These are phyloP conservation scores for Charina bottae DNA, from an alignment of 2,113 vertebrate species.

Conservation along the genomic window DNA sequence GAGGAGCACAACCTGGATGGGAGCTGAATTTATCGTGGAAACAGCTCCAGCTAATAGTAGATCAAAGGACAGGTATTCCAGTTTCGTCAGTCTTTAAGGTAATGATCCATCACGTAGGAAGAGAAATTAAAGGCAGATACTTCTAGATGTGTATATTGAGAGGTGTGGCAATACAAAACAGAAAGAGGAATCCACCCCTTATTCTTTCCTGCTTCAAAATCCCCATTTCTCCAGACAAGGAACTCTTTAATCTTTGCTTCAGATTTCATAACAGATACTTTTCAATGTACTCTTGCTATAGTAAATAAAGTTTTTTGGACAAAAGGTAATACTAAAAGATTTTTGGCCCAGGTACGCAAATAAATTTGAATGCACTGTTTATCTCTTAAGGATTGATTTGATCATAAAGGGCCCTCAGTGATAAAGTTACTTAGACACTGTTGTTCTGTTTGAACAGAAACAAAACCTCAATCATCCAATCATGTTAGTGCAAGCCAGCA, in stretches of 20 bases:
- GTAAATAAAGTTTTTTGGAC: not conserved
- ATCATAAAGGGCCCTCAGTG: not conserved
- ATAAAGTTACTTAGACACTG: not conserved
- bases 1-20: not conserved
- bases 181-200: conserved; percentile 55
- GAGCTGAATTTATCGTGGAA: not conserved
- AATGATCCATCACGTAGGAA: conserved; percentile 33
- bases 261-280: conserved; percentile 1
- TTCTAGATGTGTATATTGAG: not conserved
- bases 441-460: not conserved
- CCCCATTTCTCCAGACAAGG: conserved; percentile 21
- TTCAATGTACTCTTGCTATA: not conserved
- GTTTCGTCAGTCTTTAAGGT: not conserved
- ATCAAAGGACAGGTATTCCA: conserved; percentile 19
- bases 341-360: not conserved
- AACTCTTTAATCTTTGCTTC: conserved; percentile 19
- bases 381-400: not conserved
- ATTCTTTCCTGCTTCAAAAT: conserved; percentile 16
- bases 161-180: conserved; percentile 19
- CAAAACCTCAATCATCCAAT: not conserved
- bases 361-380: not conserved
- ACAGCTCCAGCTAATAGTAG: conserved; percentile 21
- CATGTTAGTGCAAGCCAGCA: not conserved
- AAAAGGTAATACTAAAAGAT: not conserved
- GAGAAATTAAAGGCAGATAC: conserved; percentile 15